Conservation (phyloP, 2,888 invertebrate species). For the Ennomos erosarius region DNA sequence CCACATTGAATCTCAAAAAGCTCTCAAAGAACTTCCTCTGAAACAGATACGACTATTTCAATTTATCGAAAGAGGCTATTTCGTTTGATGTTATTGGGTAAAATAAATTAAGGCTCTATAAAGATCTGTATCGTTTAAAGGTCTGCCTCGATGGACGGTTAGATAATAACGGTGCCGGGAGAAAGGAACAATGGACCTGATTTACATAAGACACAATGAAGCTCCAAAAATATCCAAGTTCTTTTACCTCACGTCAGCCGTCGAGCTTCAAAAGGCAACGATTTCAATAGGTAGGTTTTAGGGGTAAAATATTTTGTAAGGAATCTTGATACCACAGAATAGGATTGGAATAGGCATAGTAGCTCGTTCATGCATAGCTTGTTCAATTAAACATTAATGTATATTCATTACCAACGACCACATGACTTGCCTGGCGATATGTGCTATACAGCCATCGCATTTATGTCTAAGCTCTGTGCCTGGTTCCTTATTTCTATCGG, state of each 20-base stretch:
- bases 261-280: conserved; percentile 25
- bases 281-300: conserved; percentile 27
- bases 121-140: conserved; percentile 34
- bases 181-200: conserved; percentile 44
- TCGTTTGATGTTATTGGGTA: conserved; percentile 31
- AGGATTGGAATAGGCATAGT: too few species aligned
- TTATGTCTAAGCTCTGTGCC: too few species aligned
- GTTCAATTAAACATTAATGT: too few species aligned
- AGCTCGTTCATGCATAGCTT: too few species aligned
- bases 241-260: conserved; percentile 24
- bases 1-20: conserved; percentile 9
- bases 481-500: too few species aligned
- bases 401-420: too few species aligned
- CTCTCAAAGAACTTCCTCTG: conserved; percentile 11
- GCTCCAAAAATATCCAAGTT: conserved; percentile 32
- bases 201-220: conserved; percentile 45
- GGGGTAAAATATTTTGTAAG: conserved; percentile 13
- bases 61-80: conserved; percentile 32
- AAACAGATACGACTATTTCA: conserved; percentile 25
- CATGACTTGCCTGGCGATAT: too few species aligned
- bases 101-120: conserved; percentile 37
- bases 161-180: conserved; percentile 38
- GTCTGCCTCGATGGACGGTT: conserved; percentile 35
- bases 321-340: conserved; percentile 2
- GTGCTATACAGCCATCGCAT: too few species aligned